Evolutionary conservation across 2,888 invertebrate species (phyloP), one percentile per base, ranked within the genome.

Genomic region (Acanthosepion esculentum): DNA sequence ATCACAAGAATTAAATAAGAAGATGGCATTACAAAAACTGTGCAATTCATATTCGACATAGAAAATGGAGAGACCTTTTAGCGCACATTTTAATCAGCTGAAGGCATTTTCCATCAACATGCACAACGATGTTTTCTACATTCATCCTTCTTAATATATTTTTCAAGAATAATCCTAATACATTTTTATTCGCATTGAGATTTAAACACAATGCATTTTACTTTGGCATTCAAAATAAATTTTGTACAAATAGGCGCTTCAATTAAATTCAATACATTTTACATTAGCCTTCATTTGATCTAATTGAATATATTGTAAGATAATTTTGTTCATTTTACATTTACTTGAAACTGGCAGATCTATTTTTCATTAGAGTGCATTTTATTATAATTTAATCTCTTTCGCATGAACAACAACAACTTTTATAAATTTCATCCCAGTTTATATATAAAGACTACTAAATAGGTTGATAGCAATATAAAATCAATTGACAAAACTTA

Each of bases 201-300:
- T 33, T n/a, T 33, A 78, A 78, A n/a, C 10, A n/a, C n/a, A 78
- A 78, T 78, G n/a, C 12, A n/a, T 78, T 78, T n/a, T n/a, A 12
- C 78, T 78, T n/a, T n/a, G 0, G 15, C 10, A n/a, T n/a, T 15
- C 78, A 78, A 33, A 8, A 78, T 78, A 59, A 59, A 33, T 33
- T 78, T n/a, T 15, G 18, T 78, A n/a, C 4, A 78, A 78, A 78
- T 78, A 78, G n/a, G 78, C 33, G 15, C n/a, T 78, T 78, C 78
- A 78, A 78, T 78, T 78, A 78, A 78, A 78, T 78, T 78, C 78
- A 78, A 78, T 78, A n/a, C n/a, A n/a, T 78, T 78, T 78, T 78
- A 12, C n/a, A 78, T 78, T 78, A 78, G 78, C n/a, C n/a, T n/a
- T 78, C 78, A 29, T 78, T 78, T 78, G 78, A 78, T n/a, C 78